Evolutionary conservation across 1,140 invertebrate genomes (phyloP).

Genomic region (Lepidurus apus): DNA sequence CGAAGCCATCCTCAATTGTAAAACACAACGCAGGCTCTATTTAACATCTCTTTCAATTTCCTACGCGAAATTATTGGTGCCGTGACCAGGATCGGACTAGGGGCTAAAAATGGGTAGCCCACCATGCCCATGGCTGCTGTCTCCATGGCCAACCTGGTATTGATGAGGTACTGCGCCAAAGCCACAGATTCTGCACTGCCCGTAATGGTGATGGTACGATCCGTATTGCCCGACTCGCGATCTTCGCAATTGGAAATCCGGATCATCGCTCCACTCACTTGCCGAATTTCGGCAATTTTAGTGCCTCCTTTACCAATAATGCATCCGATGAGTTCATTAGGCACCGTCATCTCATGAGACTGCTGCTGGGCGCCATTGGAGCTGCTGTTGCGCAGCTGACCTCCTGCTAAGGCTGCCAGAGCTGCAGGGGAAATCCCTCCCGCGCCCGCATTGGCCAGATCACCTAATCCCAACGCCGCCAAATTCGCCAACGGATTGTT

Average conservation of each 20-base stretch:
- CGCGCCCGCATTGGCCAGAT: conserved; percentile 66
- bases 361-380: conserved; percentile 65
- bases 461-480: conserved; percentile 75
- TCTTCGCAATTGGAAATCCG: conserved; percentile 97
- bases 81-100: no score
- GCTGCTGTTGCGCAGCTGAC: conserved; percentile 67
- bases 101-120: no score
- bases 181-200: conserved; percentile 94
- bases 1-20: no score
- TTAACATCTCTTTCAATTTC: no score
- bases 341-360: conserved; percentile 97
- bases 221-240: conserved; percentile 80
- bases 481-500: conserved; percentile 79
- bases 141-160: no score
- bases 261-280: conserved; percentile 96
- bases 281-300: conserved; percentile 98
- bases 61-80: no score
- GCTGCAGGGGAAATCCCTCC: conserved; percentile 83
- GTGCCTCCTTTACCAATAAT: conserved; percentile 98
- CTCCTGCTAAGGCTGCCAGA: conserved; percentile 84
- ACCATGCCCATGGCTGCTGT: no score
- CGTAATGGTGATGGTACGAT: conserved; percentile 93
- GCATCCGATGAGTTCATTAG: conserved; percentile 97
- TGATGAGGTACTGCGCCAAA: conserved; percentile 96
- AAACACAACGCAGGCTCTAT: no score